Percentiles rank a stretch among this genome's conserved stretches.
phyloP scores from a whole-genome alignment of 2,888 invertebrate species.

The Lithophane ornitopus region DNA sequence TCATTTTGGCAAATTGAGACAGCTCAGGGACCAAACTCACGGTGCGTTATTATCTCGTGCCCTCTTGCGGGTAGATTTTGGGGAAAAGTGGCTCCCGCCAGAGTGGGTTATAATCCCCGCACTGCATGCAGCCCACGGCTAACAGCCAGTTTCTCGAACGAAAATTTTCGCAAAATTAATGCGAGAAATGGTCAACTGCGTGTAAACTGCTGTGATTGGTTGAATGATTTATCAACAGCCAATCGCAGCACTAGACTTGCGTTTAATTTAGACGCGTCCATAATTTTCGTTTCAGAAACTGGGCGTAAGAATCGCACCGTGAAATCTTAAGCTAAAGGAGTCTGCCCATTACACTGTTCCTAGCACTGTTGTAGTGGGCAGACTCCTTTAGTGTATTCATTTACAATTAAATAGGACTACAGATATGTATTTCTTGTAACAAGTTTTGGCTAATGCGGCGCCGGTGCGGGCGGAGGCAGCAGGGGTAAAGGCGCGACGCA shows the following conservation, averaged over 20 bases:
- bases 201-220: not conserved
- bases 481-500: constrained; percentile 86
- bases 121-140: not conserved
- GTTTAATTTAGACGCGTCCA: not conserved
- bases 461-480: constrained; percentile 82
- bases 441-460: constrained; percentile 80
- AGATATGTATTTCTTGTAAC: constrained; percentile 24
- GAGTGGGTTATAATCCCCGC: not conserved
- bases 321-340: not conserved
- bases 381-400: constrained; percentile 3
- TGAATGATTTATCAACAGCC: not conserved
- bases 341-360: not conserved
- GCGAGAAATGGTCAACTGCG: not conserved
- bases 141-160: not conserved
- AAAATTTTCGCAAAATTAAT: not conserved
- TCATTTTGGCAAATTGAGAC: constrained; percentile 51
- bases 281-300: not conserved
- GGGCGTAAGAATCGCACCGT: not conserved
- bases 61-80: not conserved
- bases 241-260: not conserved
- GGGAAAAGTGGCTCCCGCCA: not conserved
- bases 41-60: not conserved
- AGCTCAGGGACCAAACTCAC: not conserved
- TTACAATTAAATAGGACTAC: constrained; percentile 23
- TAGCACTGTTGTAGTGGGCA: no score